A percentile compares a stretch with the other conserved stretches of the same genome.
Conservation (phyloP, 1,140 invertebrate species). For the Pseudomyrmex pallidus region DNA sequence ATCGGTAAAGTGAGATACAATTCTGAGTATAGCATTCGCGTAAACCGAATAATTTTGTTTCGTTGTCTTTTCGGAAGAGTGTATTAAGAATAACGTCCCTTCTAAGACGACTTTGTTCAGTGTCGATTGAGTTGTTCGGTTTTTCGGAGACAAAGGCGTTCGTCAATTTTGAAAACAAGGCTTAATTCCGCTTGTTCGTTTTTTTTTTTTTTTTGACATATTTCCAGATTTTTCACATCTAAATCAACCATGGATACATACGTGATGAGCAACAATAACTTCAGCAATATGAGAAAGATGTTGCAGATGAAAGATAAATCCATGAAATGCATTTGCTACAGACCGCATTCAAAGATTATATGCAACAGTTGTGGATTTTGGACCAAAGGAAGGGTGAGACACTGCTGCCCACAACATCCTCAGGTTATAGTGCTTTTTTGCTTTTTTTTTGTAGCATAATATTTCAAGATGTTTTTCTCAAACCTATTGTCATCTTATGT, state of each 20-base stretch:
- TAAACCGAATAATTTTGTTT: too few species aligned
- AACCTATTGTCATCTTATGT: constrained; percentile 1
- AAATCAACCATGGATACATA: constrained; percentile 7
- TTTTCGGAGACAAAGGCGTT: too few species aligned
- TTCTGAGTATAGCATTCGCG: too few species aligned
- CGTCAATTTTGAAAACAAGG: too few species aligned
- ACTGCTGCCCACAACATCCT: constrained; percentile 67
- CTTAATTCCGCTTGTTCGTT: not conserved
- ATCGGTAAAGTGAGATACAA: too few species aligned
- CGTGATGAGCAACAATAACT: not conserved
- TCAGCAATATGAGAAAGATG: not conserved
- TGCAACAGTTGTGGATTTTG: constrained; percentile 70
- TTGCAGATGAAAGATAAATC: too few species aligned
- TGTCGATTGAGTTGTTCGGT: too few species aligned
- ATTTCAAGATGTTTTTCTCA: not conserved
- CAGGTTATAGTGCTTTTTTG: constrained; percentile 51
- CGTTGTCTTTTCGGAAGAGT: too few species aligned
- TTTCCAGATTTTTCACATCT: not conserved
- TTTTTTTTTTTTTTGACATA: too few species aligned
- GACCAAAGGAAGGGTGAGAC: constrained; percentile 62
- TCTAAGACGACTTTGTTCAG: too few species aligned
- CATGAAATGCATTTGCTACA: constrained; percentile 59
- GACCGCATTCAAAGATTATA: constrained; percentile 61
- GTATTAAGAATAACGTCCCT: too few species aligned
- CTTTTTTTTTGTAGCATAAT: not conserved